A percentile compares a stretch with the other conserved stretches of the same genome.
phyloP scores from a whole-genome alignment of 1,140 invertebrate species.

The Aricia agestis region DNA sequence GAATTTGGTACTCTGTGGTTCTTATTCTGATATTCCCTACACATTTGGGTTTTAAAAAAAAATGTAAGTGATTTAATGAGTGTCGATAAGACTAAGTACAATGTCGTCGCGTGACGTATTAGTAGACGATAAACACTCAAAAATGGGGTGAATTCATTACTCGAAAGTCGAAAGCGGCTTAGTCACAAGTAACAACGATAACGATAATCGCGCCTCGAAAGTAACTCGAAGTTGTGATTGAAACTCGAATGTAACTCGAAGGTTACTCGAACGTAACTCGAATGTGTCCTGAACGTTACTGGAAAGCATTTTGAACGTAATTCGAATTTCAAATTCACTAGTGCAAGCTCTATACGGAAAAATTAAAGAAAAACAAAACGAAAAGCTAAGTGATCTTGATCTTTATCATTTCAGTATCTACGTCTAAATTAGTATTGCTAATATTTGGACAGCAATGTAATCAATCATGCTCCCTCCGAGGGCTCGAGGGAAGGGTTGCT shows the following conservation, averaged over 20 bases:
- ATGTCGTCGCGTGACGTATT: slow-evolving; percentile 56
- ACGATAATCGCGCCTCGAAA: neutral
- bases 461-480: slow-evolving; percentile 50
- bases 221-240: too few species aligned
- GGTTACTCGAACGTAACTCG: neutral
- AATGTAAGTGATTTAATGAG: slow-evolving; percentile 45
- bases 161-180: slow-evolving; percentile 10
- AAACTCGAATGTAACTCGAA: neutral
- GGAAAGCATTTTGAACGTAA: neutral
- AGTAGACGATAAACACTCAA: slow-evolving; percentile 39
- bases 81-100: slow-evolving; percentile 37
- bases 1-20: too few species aligned
- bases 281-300: neutral
- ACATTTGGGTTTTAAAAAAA: neutral
- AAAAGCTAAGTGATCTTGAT: neutral
- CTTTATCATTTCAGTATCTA: neutral
- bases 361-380: neutral
- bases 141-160: slow-evolving; percentile 22
- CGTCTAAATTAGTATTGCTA: slow-evolving; percentile 29
- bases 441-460: slow-evolving; percentile 54
- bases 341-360: neutral
- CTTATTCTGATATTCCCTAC: neutral
- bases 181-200: slow-evolving; percentile 8
- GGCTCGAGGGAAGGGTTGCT: slow-evolving; percentile 29
- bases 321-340: neutral